phyloP scores from a whole-genome alignment of 2,888 invertebrate genomes.

The Chrysodeixis includens region DNA sequence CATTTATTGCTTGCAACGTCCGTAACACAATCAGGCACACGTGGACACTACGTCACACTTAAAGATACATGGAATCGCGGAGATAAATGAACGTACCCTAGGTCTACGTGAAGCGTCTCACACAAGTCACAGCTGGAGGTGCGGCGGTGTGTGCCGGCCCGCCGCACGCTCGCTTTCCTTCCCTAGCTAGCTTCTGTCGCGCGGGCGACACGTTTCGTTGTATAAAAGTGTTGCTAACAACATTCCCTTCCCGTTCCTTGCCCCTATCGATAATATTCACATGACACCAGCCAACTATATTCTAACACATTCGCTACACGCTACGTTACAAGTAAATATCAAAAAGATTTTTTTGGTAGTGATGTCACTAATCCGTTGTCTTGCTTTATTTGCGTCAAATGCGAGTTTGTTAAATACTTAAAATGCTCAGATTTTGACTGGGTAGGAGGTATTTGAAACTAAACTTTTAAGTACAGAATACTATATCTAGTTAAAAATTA shows the following conservation, averaged over 20 bases:
- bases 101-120: constrained; percentile 57
- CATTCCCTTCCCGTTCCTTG: constrained; percentile 29
- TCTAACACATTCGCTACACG: constrained; percentile 67
- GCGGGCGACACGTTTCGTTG: constrained; percentile 68
- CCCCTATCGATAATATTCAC: constrained; percentile 59
- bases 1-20: constrained; percentile 78
- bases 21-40: constrained; percentile 77
- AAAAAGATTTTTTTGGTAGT: constrained; percentile 70
- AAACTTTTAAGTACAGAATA: constrained; percentile 2
- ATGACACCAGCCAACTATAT: constrained; percentile 64
- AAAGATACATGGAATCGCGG: constrained; percentile 76
- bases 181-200: constrained; percentile 36
- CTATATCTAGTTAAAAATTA: neutral
- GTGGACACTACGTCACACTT: constrained; percentile 68
- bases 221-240: constrained; percentile 61
- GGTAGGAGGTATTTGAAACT: constrained; percentile 3
- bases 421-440: constrained; percentile 34
- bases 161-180: constrained; percentile 21
- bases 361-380: constrained; percentile 48
- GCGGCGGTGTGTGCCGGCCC: too few relatives aligned
- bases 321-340: constrained; percentile 65
- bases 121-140: too few relatives aligned
- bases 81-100: constrained; percentile 71
- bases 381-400: constrained; percentile 35
- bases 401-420: constrained; percentile 16